These are phyloP conservation scores for Chaetodon trifasciatus DNA, from an alignment of 2,797 vertebrate genomes.

Conservation along the genomic window DNA sequence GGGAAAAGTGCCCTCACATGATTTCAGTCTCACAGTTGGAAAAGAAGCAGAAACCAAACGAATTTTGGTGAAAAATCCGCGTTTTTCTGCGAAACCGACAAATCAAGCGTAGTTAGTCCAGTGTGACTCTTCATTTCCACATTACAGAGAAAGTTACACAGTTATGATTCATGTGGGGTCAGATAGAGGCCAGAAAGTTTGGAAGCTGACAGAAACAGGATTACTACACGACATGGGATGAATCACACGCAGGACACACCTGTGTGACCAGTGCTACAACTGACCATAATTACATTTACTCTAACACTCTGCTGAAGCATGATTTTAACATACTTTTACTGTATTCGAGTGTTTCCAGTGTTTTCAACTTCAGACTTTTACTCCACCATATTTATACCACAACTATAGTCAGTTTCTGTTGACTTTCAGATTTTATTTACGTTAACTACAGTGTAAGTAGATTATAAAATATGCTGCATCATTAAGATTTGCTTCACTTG, in stretches of 20 bases:
- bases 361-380: not conserved
- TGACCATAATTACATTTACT: not conserved
- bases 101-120: not conserved
- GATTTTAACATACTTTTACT: not conserved
- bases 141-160: not conserved
- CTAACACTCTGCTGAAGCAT: not conserved
- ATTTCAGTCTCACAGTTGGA: not conserved
- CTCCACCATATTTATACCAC: not conserved
- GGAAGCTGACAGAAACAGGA: not conserved
- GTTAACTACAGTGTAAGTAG: not conserved
- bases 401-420: not conserved
- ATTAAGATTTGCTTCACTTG: not conserved
- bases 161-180: not conserved
- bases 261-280: not conserved
- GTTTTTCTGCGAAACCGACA: constrained; percentile 9
- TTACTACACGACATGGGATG: not conserved
- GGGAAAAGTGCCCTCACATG: not conserved
- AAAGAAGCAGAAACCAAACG: not conserved
- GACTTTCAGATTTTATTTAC: not conserved
- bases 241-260: not conserved
- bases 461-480: not conserved
- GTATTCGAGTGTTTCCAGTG: not conserved
- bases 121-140: constrained; percentile 14
- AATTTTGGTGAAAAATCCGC: not conserved
- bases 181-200: not conserved